A percentile compares a stretch with the other conserved stretches of the same genome.
These are phyloP conservation scores for Hippocampus zosterae DNA, from an alignment of 2,113 vertebrate genomes.

Conservation along the genomic window DNA sequence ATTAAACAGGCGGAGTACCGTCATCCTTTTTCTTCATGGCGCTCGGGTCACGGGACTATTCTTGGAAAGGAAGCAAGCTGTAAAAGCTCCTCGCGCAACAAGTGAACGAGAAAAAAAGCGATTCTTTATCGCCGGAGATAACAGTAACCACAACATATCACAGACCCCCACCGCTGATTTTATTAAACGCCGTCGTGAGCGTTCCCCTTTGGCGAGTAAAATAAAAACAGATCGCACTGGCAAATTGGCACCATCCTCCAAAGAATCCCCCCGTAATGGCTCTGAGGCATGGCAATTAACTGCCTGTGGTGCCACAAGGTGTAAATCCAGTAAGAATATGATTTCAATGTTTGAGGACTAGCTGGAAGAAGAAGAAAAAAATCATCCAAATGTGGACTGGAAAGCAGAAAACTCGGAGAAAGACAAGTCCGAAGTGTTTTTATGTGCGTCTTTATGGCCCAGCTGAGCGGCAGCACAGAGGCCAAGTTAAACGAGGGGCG, in stretches of 20 bases:
- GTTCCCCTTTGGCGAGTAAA: slow-evolving; percentile 31
- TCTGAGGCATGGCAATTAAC: slow-evolving; percentile 3
- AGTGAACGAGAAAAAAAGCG: slow-evolving; percentile 5
- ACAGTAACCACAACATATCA: slow-evolving; percentile 29
- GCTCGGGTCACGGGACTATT: slow-evolving; percentile 21
- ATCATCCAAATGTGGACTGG: background rate
- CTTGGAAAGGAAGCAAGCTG: background rate
- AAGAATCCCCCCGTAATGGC: slow-evolving; percentile 7
- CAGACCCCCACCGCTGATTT: slow-evolving; percentile 26
- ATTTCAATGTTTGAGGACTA: background rate
- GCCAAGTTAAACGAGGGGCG: slow-evolving; percentile 79
- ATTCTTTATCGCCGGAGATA: slow-evolving; percentile 37
- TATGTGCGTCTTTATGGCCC: slow-evolving; percentile 81
- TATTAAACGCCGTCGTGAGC: slow-evolving; percentile 29
- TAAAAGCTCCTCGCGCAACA: background rate
- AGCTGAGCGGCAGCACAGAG: slow-evolving; percentile 76
- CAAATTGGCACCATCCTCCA: slow-evolving; percentile 14
- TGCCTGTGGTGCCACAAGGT: background rate
- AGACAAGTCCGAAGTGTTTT: slow-evolving; percentile 45
- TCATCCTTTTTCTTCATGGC: slow-evolving; percentile 10
- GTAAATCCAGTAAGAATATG: background rate
- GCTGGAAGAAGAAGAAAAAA: too few species aligned
- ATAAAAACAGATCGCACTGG: slow-evolving; percentile 18
- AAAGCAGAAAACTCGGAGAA: slow-evolving; percentile 11
- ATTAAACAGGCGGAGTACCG: slow-evolving; percentile 38